phyloP scores from a whole-genome alignment of 2,888 invertebrate genomes.

The Biston stratarius region DNA sequence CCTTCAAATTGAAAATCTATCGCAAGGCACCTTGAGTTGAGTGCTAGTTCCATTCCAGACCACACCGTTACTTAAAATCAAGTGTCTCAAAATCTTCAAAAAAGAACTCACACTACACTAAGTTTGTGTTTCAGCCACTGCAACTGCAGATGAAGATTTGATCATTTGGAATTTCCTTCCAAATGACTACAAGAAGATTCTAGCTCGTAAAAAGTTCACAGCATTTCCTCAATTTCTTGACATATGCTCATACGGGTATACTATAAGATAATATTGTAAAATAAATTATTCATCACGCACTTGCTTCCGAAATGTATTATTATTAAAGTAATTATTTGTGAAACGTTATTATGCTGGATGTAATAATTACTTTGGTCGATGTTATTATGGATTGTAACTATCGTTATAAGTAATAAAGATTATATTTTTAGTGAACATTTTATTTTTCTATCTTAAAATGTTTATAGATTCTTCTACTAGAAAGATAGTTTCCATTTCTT shows the following conservation, averaged over 20 bases:
- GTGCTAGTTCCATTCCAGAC: too few species aligned
- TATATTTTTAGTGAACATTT: too few species aligned
- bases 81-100: too few species aligned
- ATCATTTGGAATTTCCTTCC: constrained; percentile 83
- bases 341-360: constrained; percentile 37
- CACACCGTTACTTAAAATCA: too few species aligned
- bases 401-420: not conserved
- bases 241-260: constrained; percentile 57
- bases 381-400: not conserved
- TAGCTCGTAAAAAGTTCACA: constrained; percentile 57
- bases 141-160: constrained; percentile 77
- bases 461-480: too few species aligned
- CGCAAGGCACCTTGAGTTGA: too few species aligned
- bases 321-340: not conserved
- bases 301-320: not conserved
- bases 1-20: too few species aligned
- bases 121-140: constrained; percentile 67
- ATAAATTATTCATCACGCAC: not conserved
- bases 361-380: constrained; percentile 19
- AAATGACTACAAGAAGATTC: constrained; percentile 63
- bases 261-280: constrained; percentile 52
- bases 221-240: constrained; percentile 70
- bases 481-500: too few species aligned
- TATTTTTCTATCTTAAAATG: too few species aligned
- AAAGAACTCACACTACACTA: too few species aligned